A percentile compares a stretch with the other conserved stretches of the same genome.
phyloP scores from a whole-genome alignment of 2,113 vertebrate species.

The Furnarius figulus region DNA sequence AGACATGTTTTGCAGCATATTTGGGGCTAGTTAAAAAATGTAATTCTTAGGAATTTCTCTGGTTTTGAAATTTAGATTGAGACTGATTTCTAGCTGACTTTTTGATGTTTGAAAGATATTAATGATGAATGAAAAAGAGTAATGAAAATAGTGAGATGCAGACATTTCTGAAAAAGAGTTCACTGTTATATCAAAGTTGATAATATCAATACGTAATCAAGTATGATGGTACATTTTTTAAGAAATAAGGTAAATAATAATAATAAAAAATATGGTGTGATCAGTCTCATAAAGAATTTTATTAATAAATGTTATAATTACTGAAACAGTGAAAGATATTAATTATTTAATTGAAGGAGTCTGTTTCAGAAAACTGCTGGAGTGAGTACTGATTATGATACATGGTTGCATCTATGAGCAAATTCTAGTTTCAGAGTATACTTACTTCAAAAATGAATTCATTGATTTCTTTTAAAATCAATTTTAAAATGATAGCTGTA shows the following conservation, averaged over 20 bases:
- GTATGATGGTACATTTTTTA: background rate
- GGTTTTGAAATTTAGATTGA: background rate
- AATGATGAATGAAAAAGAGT: background rate
- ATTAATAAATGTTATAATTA: background rate
- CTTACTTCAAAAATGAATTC: background rate
- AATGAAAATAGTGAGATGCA: background rate
- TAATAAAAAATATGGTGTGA: background rate
- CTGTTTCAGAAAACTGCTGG: background rate
- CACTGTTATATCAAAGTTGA: background rate
- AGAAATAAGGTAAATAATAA: background rate
- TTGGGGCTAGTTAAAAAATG: accelerated
- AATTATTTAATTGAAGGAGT: background rate
- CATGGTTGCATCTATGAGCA: background rate
- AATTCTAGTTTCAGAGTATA: background rate
- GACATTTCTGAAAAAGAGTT: background rate
- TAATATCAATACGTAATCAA: background rate
- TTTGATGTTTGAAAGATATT: background rate
- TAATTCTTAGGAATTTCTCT: background rate
- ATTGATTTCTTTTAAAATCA: background rate
- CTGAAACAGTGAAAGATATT: background rate
- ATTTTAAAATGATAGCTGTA: background rate
- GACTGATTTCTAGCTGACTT: background rate
- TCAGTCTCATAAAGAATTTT: background rate
- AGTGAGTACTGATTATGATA: background rate
- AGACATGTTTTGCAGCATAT: background rate